Base-by-base conservation (phyloP, 2,888 invertebrate species). In the Conus canariensis region DNA sequence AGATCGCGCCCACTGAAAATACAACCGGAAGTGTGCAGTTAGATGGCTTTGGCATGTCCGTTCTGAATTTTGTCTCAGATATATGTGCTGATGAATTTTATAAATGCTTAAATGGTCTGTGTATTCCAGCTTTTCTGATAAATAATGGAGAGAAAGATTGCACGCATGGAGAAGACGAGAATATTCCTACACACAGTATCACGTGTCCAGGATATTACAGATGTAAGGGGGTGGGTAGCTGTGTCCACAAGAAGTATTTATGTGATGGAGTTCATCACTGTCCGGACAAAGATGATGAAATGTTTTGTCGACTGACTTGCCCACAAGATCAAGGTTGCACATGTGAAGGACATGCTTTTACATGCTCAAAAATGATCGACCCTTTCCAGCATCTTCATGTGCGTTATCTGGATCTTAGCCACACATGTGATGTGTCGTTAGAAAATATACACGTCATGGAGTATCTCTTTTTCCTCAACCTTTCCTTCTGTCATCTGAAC, bases 191-290 rank as follows among this genome's bases (percentile, higher is more conserved):
- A 3, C 22, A 64, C 8, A 89, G 70, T 45, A 64, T 89, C 2
- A 88, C 90, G 22, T 91, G 91, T 85, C 83, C 83, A 22, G 90
- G 90, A 12, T 88, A 85, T 56, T 90, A 90, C 88, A 87, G 89
- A 16, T 91, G 91, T 82, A 70, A 90, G 45, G 77, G 87, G 12
- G 45, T 70, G 25, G 64, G 30, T 1, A 89, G 85, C 16, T 91
- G 91, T 88, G 90, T 90, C 16, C 89, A 90, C 86, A 86, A 82
- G n/a, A 74, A 90, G 22, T 88, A 88, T 67, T n/a, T 91, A 10
- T 91, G 91, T 80, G 90, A 91, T 59, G 91, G 91, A 12, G 56
- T 89, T 30, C 89, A 89, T 70, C 90, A 91, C 70, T 91, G 91
- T 67, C 91, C 91, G 0, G 60, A 90, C 58, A 89, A 90, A 67